phyloP scores from a whole-genome alignment of 2,113 vertebrate species.

The Phalacrocorax pelagicus region DNA sequence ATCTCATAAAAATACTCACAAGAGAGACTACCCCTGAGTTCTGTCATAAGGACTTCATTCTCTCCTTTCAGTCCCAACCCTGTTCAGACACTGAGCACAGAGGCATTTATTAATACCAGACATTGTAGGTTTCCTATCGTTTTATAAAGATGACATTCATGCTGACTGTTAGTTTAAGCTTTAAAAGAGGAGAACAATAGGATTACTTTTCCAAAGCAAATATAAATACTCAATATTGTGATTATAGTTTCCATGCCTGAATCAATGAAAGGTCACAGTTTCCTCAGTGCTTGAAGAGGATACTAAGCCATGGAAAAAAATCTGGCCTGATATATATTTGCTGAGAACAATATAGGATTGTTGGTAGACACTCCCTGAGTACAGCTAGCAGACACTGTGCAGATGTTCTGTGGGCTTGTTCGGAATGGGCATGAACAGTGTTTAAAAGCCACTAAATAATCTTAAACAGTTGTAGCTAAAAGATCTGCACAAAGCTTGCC shows the following conservation, averaged over 20 bases:
- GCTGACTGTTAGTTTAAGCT: slow-evolving; percentile 59
- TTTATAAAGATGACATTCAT: slow-evolving; percentile 57
- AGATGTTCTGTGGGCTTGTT: slow-evolving; percentile 60
- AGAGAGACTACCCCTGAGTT: background rate
- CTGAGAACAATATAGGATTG: slow-evolving; percentile 55
- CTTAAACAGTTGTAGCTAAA: slow-evolving; percentile 40
- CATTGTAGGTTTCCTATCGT: slow-evolving; percentile 21
- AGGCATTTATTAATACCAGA: slow-evolving; percentile 63
- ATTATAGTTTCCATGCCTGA: slow-evolving; percentile 45
- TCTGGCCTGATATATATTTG: background rate
- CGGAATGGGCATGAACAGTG: slow-evolving; percentile 23
- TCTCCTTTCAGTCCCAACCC: background rate
- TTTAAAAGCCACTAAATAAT: slow-evolving; percentile 59
- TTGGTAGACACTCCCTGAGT: background rate
- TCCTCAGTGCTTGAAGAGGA: background rate
- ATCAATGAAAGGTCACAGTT: slow-evolving; percentile 43
- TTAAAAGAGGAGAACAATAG: slow-evolving; percentile 57
- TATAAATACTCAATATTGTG: slow-evolving; percentile 18
- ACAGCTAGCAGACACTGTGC: slow-evolving; percentile 34
- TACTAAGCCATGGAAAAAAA: background rate
- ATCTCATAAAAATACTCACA: slow-evolving; percentile 27
- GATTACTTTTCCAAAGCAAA: slow-evolving; percentile 61
- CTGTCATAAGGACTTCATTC: slow-evolving; percentile 45
- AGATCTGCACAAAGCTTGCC: background rate
- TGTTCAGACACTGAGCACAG: background rate